Evolutionary conservation across 2,797 vertebrate species (phyloP), one percentile per base, ranked within the genome.

Genomic region (Nyctibius grandis): DNA sequence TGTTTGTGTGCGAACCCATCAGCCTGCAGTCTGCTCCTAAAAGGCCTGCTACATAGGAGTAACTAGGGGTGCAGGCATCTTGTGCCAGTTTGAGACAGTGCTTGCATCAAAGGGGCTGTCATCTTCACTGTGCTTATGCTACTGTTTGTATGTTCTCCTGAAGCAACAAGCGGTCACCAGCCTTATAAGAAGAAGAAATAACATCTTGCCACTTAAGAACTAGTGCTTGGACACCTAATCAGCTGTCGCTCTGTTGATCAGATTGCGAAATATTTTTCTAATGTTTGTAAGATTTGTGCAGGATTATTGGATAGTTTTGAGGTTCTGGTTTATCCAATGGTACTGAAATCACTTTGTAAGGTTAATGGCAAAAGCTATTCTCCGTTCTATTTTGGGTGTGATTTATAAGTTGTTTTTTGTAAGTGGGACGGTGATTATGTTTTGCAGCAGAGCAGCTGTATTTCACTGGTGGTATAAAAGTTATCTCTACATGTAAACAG

Each of bases 91-190:
- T n/a, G 72, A 87, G 75, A 36, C 44, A 10, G 34, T 9, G 28
- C 21, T 73, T 80, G n/a, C 25, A 19, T 61, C 28, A 42, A 12
- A 61, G 50, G 12, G 23, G 11, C 59, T 90, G 19, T 84, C 26
- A n/a, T 54, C 38, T 47, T 42, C 0, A 0, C 44, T 81, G 34
- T 76, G 54, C 61, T 90, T 65, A 25, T 0, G 0, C 9, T 28
- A 3, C 6, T 61, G 45, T 90, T 64, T 51, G 9, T 44, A 2
- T 31, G 14, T 70, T 65, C 38, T 19, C 11, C 60, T 81, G 38
- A 81, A 12, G 38, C 18, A 17, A 2, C 17, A 42, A 20, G 50
- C 57, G 21, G 33, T 82, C 64, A 26, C 19, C 45, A 47, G 36
- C 38, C 29, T 72, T 83, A 14, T 8, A 44, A 56, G 63, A 61